phyloP scores from a whole-genome alignment of 92 coral and sea anemone genomes.

The Epizoanthus fatuus region DNA sequence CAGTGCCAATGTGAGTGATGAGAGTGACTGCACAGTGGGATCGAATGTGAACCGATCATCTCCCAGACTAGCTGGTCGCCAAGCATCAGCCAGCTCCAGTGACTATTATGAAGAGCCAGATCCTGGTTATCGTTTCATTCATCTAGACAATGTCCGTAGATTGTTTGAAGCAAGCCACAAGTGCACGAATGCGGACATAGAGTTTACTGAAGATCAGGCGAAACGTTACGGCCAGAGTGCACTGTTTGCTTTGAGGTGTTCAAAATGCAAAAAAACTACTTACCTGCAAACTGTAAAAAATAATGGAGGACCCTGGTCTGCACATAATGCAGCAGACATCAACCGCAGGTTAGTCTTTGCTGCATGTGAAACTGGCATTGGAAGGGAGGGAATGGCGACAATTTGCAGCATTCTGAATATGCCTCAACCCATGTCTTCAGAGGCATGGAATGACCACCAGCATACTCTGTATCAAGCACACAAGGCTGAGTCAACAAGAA shows the following conservation, averaged over 20 bases:
- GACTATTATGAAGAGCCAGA: conserved; percentile 23
- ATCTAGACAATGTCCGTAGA: conserved; percentile 20
- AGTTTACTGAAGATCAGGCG: conserved; percentile 14
- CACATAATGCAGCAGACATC: conserved; percentile 43
- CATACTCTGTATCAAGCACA: conserved; percentile 28
- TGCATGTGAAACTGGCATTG: conserved; percentile 55
- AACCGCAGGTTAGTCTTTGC: conserved; percentile 54
- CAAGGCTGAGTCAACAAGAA: neutral
- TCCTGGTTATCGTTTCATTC: conserved; percentile 53
- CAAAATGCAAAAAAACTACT: conserved; percentile 8
- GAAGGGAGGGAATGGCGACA: conserved; percentile 50
- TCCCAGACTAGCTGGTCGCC: too few species aligned
- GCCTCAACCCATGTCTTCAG: conserved; percentile 38
- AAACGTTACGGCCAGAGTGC: too few species aligned
- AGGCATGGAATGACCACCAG: conserved; percentile 28
- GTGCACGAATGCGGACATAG: conserved; percentile 31
- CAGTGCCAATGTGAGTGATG: too few species aligned
- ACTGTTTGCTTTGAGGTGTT: conserved; percentile 29
- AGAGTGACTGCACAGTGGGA: too few species aligned
- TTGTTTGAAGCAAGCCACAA: conserved; percentile 48
- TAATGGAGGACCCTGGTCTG: neutral
- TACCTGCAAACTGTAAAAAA: too few species aligned
- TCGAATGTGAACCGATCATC: too few species aligned
- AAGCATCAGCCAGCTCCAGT: too few species aligned
- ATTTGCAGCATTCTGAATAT: conserved; percentile 48